Conservation (phyloP, 2,888 invertebrate species). For the Parascotia fuliginaria region DNA sequence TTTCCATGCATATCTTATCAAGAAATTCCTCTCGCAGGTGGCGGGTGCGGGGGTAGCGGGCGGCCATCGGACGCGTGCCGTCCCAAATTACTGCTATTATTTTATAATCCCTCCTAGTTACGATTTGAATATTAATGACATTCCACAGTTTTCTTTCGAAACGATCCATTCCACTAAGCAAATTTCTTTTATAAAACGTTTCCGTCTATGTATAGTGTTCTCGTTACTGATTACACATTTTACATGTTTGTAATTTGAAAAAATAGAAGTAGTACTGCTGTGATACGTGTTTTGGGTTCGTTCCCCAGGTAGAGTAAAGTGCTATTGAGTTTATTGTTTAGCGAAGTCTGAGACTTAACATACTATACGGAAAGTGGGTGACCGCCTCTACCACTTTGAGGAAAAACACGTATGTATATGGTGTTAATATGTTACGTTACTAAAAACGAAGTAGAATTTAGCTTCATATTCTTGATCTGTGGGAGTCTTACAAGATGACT, state of each 20-base stretch:
- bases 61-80: conserved; percentile 66
- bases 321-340: too few species aligned
- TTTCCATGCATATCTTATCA: conserved; percentile 83
- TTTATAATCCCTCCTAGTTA: conserved; percentile 85
- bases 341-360: too few species aligned
- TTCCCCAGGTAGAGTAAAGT: too few species aligned
- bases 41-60: conserved; percentile 46
- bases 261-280: too few species aligned
- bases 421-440: too few species aligned
- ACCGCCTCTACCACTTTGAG: too few species aligned
- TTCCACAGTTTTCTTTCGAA: conserved; percentile 74
- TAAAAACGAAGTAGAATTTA: too few species aligned
- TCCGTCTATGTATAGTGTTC: conserved; percentile 41
- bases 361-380: too few species aligned
- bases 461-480: too few species aligned
- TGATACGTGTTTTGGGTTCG: too few species aligned
- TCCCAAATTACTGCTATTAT: conserved; percentile 85
- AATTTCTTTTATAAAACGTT: conserved; percentile 71
- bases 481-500: too few species aligned
- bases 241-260: neutral
- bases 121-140: conserved; percentile 85
- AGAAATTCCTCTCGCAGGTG: conserved; percentile 71
- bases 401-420: too few species aligned
- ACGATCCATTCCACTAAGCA: conserved; percentile 69
- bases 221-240: conserved; percentile 7